Percentiles rank a stretch among this genome's conserved stretches.
phyloP scores from a whole-genome alignment of 2,888 invertebrate genomes.

The Acrobeloides nanus region DNA sequence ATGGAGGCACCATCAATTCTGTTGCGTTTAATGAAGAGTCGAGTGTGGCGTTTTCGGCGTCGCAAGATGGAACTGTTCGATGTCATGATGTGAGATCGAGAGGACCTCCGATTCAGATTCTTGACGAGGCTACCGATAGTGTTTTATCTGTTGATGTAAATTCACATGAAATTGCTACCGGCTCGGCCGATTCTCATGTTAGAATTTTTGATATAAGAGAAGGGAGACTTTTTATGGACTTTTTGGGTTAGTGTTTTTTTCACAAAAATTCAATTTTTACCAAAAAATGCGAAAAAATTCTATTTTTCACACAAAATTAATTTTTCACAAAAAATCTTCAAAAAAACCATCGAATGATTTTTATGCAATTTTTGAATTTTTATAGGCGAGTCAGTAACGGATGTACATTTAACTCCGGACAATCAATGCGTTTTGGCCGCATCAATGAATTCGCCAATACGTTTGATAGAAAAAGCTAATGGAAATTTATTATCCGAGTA shows the following conservation, averaged over 20 bases:
- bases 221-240: conserved; percentile 64
- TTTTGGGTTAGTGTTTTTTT: too few relatives aligned
- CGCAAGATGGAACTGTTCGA: conserved; percentile 82
- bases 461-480: conserved; percentile 78
- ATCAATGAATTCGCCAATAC: conserved; percentile 73
- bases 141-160: conserved; percentile 65
- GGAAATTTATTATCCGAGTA: conserved; percentile 62
- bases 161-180: conserved; percentile 79
- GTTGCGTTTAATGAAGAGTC: conserved; percentile 90
- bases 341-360: too few relatives aligned
- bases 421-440: conserved; percentile 81
- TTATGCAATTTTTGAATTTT: neutral
- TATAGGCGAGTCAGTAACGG: conserved; percentile 71
- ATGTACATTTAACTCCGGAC: conserved; percentile 77
- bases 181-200: conserved; percentile 79
- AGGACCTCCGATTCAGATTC: conserved; percentile 57
- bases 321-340: too few relatives aligned
- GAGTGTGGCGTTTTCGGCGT: conserved; percentile 80
- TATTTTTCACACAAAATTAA: too few relatives aligned
- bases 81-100: conserved; percentile 74
- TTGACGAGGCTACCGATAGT: conserved; percentile 89
- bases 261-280: conserved; percentile 11
- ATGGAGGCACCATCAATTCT: conserved; percentile 28
- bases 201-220: conserved; percentile 82
- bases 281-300: too few relatives aligned